Percentiles rank a stretch among this genome's conserved stretches.
Conservation (phyloP, 2,888 invertebrate species). For the Epistrophe eligans region DNA sequence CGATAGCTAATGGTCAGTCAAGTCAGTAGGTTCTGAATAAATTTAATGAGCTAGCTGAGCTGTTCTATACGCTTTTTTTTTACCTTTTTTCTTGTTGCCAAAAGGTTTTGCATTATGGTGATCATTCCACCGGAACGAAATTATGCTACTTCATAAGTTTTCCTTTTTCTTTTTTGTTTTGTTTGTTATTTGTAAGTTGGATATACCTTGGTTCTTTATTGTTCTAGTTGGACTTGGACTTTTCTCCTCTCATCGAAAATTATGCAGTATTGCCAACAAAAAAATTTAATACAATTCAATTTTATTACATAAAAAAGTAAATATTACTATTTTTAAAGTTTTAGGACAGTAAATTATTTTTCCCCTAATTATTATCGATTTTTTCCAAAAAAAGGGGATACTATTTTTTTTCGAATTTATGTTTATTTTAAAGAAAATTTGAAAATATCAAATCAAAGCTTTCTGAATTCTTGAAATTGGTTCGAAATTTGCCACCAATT, state of each 20-base stretch:
- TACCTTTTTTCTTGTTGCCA: not conserved
- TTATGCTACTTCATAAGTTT: constrained; percentile 54
- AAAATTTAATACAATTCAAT: too few species aligned
- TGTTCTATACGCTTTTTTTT: constrained; percentile 13
- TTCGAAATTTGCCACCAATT: too few species aligned
- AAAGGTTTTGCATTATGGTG: constrained; percentile 57
- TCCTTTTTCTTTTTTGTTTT: constrained; percentile 7
- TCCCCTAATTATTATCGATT: too few species aligned
- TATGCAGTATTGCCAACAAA: not conserved
- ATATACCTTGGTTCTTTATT: not conserved
- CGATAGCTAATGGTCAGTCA: constrained; percentile 37
- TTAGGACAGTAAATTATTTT: too few species aligned
- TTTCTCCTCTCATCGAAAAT: not conserved
- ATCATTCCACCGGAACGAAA: constrained; percentile 68
- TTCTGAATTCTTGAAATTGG: too few species aligned
- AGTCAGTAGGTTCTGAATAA: constrained; percentile 55
- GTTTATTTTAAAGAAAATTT: too few species aligned
- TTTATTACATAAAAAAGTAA: too few species aligned
- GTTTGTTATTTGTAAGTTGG: not conserved
- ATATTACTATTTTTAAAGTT: too few species aligned
- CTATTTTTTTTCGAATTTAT: too few species aligned
- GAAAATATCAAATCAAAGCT: too few species aligned
- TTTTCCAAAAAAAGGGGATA: too few species aligned
- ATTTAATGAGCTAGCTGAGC: constrained; percentile 22
- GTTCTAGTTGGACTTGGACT: not conserved